Base-by-base conservation (phyloP, 1,140 invertebrate genomes). In the Acyrthosiphon pisum region DNA sequence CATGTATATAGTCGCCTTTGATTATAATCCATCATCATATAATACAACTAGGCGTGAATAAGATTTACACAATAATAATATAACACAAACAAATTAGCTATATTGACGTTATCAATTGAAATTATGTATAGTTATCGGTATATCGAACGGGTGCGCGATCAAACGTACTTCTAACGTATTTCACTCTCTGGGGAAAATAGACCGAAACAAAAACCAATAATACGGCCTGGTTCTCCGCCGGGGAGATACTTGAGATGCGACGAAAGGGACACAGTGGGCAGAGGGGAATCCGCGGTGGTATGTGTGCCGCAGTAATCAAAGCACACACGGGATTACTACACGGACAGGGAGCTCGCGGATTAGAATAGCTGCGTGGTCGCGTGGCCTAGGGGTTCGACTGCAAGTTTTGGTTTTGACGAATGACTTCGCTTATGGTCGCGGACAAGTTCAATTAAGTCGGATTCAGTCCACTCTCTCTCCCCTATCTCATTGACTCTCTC, bases 371-470 rank as follows among this genome's bases (percentile, higher is more conserved):
- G 50, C 30, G 37, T 35, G 60, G 76, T 92, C 60, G 76, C 76
- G 90, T 92, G 76, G n/a, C 48, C 53, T 23, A 76, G 56, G 68
- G 68, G 91, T 50, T 30, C 41, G 11, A 50, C 76, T 35, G 44
- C 68, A 37, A 41, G 90, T 50, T 84, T 84, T 41, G 87, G 84
- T 68, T 93, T 93, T 93, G 93, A 90, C 93, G 93, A 89, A 93
- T 93, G 93, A 90, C 87, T 93, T 93, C 53, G 93, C 84, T 90
- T 93, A 88, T 88, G 93, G 84, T 48, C 93, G 93, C 84, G 84
- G 93, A 88, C 93, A 93, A 88, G 93, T 89, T 90, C 93, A 93
- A 93, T 93, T 93, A 93, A 93, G 91, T 93, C 37, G 46, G 48
- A 53, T 50, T 83, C 91, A 50, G 41, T n/a, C 26, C 53, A 0